Evolutionary conservation across 37 sponge, comb jelly and placozoan genomes (phyloP).

Genomic region (Agelas oroides): DNA sequence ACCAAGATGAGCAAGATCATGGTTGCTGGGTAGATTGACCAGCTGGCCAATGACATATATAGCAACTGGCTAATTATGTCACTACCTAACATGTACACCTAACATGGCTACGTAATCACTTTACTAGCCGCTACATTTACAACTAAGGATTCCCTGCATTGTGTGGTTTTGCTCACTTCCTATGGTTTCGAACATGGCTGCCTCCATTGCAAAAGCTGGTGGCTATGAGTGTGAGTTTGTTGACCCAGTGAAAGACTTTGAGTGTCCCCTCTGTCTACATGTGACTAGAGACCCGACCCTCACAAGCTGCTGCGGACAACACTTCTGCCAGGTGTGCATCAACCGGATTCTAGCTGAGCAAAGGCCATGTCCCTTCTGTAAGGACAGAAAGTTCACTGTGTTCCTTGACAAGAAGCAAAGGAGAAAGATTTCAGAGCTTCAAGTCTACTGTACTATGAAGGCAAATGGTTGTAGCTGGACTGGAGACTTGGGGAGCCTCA

Average conservation of each 20-base stretch:
- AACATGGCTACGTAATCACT: too few species aligned
- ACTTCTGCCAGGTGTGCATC: conserved; percentile 8
- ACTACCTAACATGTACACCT: too few species aligned
- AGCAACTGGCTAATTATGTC: too few species aligned
- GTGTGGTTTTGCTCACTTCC: too few species aligned
- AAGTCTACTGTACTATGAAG: conserved; percentile 10
- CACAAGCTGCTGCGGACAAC: conserved; percentile 26
- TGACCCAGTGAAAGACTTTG: not conserved
- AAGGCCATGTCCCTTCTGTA: conserved; percentile 16
- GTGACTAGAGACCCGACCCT: not conserved
- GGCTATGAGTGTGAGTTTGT: not conserved
- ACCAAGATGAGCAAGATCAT: too few species aligned
- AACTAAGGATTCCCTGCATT: too few species aligned
- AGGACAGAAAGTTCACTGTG: not conserved
- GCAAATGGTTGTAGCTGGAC: conserved; percentile 17
- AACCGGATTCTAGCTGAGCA: not conserved
- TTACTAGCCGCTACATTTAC: too few species aligned
- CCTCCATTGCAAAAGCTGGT: not conserved
- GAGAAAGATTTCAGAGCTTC: conserved; percentile 1
- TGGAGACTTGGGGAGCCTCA: not conserved
- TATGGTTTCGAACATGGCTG: not conserved
- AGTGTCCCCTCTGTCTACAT: conserved; percentile 21
- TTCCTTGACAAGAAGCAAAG: not conserved
- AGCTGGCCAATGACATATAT: too few species aligned
- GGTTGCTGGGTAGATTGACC: too few species aligned